Percentiles rank a stretch among this genome's conserved stretches.
Conservation (phyloP, 1,140 invertebrate genomes). For the Diabrotica virgifera region DNA sequence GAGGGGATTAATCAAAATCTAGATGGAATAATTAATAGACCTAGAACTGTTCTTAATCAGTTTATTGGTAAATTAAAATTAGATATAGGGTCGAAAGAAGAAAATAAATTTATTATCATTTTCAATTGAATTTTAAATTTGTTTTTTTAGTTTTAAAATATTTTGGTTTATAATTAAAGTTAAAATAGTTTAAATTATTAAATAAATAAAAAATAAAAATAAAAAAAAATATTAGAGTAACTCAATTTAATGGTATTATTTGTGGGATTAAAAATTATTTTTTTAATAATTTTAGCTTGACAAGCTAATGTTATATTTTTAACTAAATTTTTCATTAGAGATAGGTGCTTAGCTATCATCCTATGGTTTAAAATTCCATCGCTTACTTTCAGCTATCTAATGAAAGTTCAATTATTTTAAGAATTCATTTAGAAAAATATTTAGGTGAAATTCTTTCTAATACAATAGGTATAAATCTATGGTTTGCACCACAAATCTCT, state of each 20-base stretch:
- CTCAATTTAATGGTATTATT: conserved; percentile 55
- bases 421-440: conserved; percentile 58
- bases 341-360: conserved; percentile 43
- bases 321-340: conserved; percentile 50
- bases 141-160: conserved; percentile 36
- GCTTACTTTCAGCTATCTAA: conserved; percentile 63
- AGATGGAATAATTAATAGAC: conserved; percentile 49
- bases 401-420: conserved; percentile 52
- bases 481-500: conserved; percentile 75
- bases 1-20: conserved; percentile 53
- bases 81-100: conserved; percentile 53
- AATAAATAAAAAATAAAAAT: conserved; percentile 51
- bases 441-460: conserved; percentile 56
- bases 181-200: conserved; percentile 51
- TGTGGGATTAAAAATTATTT: conserved; percentile 57
- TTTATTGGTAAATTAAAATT: conserved; percentile 52
- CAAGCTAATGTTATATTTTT: conserved; percentile 55
- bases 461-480: conserved; percentile 74
- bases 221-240: conserved; percentile 52
- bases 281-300: conserved; percentile 55
- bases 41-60: conserved; percentile 53
- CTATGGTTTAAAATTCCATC: conserved; percentile 55
- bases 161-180: conserved; percentile 41
- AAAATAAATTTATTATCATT: conserved; percentile 58
- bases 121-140: conserved; percentile 49